These are phyloP conservation scores for Lepidocolaptes lacrymiger DNA, from an alignment of 2,797 vertebrate species.

Conservation along the genomic window DNA sequence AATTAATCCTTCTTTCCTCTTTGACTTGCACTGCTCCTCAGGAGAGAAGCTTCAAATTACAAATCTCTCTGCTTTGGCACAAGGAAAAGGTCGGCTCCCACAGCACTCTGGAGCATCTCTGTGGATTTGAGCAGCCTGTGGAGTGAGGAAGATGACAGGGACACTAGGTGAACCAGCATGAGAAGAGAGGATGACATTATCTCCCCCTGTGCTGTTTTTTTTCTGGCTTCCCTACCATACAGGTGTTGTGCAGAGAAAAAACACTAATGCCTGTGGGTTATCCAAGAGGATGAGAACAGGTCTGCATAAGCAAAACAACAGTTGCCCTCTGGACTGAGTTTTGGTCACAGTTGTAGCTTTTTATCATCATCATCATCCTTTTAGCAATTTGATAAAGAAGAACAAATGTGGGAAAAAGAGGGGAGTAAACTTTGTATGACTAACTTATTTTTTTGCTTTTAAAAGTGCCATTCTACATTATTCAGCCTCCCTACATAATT, in stretches of 20 bases:
- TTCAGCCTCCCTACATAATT: neutral
- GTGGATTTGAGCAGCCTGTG: neutral
- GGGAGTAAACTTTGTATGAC: neutral
- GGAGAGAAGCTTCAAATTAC: conserved; percentile 59
- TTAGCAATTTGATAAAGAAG: neutral
- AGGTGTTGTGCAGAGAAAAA: neutral
- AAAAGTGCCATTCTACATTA: neutral
- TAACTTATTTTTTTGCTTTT: neutral
- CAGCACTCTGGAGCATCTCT: neutral
- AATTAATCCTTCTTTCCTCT: conserved; percentile 47
- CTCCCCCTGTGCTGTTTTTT: neutral
- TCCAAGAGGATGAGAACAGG: neutral
- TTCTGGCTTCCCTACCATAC: neutral
- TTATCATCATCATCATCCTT: neutral
- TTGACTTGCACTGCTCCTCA: conserved; percentile 11
- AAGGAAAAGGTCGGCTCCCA: conserved; percentile 16
- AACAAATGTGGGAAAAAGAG: neutral
- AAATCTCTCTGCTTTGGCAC: conserved; percentile 28
- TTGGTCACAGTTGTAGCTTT: neutral
- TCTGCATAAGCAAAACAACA: neutral
- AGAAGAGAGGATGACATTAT: neutral
- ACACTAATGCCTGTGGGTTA: neutral
- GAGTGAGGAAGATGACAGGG: neutral
- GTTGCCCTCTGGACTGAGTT: neutral
- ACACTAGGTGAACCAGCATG: neutral